Evolutionary conservation across 2,797 vertebrate genomes (phyloP), one percentile per base, ranked within the genome.

Genomic region (Cynopterus sphinx): DNA sequence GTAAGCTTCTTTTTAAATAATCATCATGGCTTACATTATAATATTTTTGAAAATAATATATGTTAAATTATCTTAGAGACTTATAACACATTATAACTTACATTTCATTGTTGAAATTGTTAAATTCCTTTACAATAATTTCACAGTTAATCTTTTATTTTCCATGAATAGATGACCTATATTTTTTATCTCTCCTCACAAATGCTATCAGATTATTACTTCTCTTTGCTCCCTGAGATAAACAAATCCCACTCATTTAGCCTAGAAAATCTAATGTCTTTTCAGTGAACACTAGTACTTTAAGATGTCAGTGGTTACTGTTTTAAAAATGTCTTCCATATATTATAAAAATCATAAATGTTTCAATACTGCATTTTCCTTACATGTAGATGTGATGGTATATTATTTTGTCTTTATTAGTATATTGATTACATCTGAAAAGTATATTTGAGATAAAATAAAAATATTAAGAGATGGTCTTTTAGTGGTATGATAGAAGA

Each of bases 21-120:
- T 49, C 22, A 21, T 46, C 10, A 59, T 94, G 53, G 28, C 8
- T 28, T 87, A 71, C 73, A 43, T 67, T 63, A 71, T 74, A 67
- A 61, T 79, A 70, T 49, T 94, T 96, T 92, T 53, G 1, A 83
- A 93, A 89, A 93, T 81, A 86, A 61, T 65, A 24, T 0, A 31
- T 96, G 21, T 63, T 5, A 90, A 83, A 78, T 91, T 85, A 90
- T 46, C 31, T 57, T 74, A 10, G 4, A 90, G 33, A 90, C 65
- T 85, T 89, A 73, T 70, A 88, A 68, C 6, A 87, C 17, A 39
- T 77, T 83, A 15, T 92, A 91, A 77, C 9, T 85, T 28, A 90
- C 36, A 82, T 79, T 84, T 94, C 3, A 93, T n/a, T 70, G 9
- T 89, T 96, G 59, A 94, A 95, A 90, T 74, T 90, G 24, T 92